These are phyloP conservation scores for Synodontis membranacea DNA, from an alignment of 2,113 vertebrate species.

Conservation along the genomic window DNA sequence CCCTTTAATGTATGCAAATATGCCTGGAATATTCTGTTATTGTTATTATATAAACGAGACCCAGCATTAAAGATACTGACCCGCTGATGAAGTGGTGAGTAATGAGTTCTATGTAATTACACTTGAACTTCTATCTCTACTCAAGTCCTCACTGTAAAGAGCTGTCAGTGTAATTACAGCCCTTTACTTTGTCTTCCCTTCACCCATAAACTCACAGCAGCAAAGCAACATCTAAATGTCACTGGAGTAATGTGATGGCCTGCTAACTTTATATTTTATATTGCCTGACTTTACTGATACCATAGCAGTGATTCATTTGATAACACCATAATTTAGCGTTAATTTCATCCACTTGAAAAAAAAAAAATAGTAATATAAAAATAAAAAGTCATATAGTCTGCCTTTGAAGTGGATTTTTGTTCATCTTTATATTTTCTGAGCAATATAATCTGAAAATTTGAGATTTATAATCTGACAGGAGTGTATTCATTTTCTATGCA, in stretches of 20 bases:
- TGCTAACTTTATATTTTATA: conserved; percentile 4
- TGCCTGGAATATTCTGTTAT: conserved; percentile 44
- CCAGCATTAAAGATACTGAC: conserved; percentile 37
- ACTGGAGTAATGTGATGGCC: conserved; percentile 4
- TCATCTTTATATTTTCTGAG: background rate
- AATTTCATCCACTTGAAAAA: background rate
- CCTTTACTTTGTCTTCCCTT: conserved; percentile 19
- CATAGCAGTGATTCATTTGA: background rate
- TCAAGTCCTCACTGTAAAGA: conserved; percentile 29
- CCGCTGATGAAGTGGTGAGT: conserved; percentile 42
- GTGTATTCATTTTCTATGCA: background rate
- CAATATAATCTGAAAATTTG: background rate
- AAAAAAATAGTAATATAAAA: no score
- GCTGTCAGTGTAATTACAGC: conserved; percentile 59
- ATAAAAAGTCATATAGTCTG: no score
- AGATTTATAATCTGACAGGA: background rate
- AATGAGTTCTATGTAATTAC: conserved; percentile 46
- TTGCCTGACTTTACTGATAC: background rate
- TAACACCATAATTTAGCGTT: background rate
- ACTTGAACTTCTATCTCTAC: conserved; percentile 26
- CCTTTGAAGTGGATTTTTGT: background rate
- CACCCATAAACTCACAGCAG: conserved; percentile 1
- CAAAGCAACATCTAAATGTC: background rate
- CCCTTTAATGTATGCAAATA: conserved; percentile 19
- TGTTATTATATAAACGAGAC: conserved; percentile 41